These are phyloP conservation scores for Xestia xanthographa DNA, from an alignment of 2,888 invertebrate species.

Conservation along the genomic window DNA sequence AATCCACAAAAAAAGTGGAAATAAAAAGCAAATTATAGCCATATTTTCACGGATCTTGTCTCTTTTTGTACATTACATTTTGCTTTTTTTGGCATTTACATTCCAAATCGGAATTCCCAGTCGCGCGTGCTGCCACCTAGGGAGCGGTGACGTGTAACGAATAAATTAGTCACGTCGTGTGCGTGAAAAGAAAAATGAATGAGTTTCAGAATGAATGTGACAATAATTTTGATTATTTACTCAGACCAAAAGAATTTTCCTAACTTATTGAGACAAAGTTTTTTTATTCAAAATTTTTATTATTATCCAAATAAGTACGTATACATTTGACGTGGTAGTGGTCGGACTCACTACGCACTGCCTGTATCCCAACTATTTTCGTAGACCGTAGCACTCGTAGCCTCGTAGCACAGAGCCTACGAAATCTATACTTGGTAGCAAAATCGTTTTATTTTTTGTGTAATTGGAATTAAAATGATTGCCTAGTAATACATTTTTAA, in stretches of 20 bases:
- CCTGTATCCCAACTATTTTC: neutral
- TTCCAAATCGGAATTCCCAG: slow-evolving; percentile 20
- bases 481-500: neutral
- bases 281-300: neutral
- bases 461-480: neutral
- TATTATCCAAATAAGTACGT: no score
- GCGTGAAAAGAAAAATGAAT: slow-evolving; percentile 13
- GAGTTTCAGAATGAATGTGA: neutral
- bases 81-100: no score
- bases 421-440: neutral
- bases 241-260: neutral
- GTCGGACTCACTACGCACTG: neutral
- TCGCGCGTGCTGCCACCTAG: neutral
- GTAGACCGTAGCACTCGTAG: slow-evolving; percentile 34
- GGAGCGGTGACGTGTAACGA: neutral
- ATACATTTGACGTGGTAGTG: neutral
- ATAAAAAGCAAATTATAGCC: slow-evolving; percentile 19
- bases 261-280: neutral
- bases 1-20: neutral
- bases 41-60: slow-evolving; percentile 13
- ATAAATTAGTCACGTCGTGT: slow-evolving; percentile 2
- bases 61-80: slow-evolving; percentile 36
- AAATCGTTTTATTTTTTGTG: neutral
- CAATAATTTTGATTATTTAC: neutral
- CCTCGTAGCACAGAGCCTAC: slow-evolving; percentile 23